Evolutionary conservation across 1,140 invertebrate species (phyloP).

Genomic region (Zaprionus kolodkinae): DNA sequence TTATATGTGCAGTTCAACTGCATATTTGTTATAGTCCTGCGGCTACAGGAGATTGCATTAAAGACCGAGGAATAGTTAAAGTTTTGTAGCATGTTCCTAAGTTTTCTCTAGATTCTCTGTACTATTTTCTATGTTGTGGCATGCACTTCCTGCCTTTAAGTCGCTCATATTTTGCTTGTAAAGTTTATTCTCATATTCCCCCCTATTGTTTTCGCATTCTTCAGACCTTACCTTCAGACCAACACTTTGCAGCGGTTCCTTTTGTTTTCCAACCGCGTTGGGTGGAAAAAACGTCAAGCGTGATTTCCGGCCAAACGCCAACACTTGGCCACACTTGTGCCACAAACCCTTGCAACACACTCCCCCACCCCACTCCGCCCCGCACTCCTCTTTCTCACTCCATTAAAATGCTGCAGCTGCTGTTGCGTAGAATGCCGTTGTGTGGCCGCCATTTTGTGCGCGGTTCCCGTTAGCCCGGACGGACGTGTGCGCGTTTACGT

Average conservation of each 20-base stretch:
- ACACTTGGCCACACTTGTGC: constrained; percentile 36
- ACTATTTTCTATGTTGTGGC: not conserved
- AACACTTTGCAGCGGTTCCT: constrained; percentile 19
- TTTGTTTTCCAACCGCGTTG: constrained; percentile 55
- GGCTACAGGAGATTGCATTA: not conserved
- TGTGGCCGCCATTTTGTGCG: constrained; percentile 38
- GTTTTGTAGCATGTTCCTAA: no score
- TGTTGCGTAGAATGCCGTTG: constrained; percentile 15
- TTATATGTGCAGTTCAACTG: constrained; percentile 5
- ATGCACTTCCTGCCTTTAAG: not conserved
- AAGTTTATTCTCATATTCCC: constrained; percentile 12
- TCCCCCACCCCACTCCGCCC: not conserved
- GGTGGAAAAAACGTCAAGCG: constrained; percentile 53
- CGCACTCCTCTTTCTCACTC: not conserved
- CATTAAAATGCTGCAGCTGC: constrained; percentile 5
- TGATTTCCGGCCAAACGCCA: constrained; percentile 71
- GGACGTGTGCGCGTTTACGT: constrained; percentile 12
- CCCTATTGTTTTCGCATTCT: constrained; percentile 12
- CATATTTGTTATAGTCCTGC: not conserved
- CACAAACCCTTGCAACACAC: not conserved
- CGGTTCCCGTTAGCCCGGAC: not conserved
- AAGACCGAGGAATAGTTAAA: not conserved
- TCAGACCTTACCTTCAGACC: not conserved
- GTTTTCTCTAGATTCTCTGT: not conserved
- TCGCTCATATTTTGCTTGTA: not conserved